Percentiles rank a stretch among this genome's conserved stretches.
phyloP scores from a whole-genome alignment of 64 coral and sea anemone species.

The Stylophora pistillata region DNA sequence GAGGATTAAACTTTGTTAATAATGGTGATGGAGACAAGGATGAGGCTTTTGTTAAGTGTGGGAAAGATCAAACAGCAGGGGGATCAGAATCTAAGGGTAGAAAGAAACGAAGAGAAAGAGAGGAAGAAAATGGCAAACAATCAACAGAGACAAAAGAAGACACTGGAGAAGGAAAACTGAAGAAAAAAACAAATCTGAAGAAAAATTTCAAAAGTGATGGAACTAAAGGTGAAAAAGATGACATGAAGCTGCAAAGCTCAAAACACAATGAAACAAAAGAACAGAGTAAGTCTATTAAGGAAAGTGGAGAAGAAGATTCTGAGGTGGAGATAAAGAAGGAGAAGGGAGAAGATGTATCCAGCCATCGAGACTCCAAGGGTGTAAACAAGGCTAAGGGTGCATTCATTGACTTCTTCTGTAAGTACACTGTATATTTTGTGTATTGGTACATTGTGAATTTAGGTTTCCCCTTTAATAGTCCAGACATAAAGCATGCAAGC shows the following conservation, averaged over 20 bases:
- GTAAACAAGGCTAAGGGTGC: slow-evolving; percentile 3
- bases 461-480: no score
- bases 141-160: not conserved
- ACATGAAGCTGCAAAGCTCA: not conserved
- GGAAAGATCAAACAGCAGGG: not conserved
- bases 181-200: not conserved
- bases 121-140: not conserved
- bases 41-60: not conserved
- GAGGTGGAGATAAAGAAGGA: not conserved
- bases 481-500: no score
- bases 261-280: slow-evolving; percentile 3
- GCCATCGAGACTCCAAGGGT: not conserved
- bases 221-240: slow-evolving; percentile 9
- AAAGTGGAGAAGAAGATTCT: not conserved
- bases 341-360: not conserved
- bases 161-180: not conserved
- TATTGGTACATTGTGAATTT: not conserved
- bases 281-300: not conserved
- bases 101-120: not conserved
- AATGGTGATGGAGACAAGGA: not conserved
- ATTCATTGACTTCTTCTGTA: slow-evolving; percentile 68
- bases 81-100: not conserved
- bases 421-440: not conserved
- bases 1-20: not conserved
- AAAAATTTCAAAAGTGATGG: not conserved